Percentiles rank a stretch among this genome's conserved stretches.
These are phyloP conservation scores for Toxonevra muliebris DNA, from an alignment of 2,888 invertebrate species.

Conservation along the genomic window DNA sequence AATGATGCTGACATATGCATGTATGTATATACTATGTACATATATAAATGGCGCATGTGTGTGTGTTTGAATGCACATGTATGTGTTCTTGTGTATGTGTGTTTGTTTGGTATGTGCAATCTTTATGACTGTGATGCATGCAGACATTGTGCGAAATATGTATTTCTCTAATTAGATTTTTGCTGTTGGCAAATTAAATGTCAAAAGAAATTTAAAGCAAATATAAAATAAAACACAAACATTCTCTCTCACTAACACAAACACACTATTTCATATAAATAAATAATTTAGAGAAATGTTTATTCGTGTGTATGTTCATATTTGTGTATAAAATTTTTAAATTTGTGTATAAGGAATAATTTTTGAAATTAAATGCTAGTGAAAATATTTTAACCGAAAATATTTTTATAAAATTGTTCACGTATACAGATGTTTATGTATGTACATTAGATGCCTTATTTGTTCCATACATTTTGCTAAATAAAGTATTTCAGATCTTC, in stretches of 20 bases:
- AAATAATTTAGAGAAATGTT: too few relatives aligned
- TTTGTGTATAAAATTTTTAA: too few relatives aligned
- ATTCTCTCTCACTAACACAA: constrained; percentile 1
- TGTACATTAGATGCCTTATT: too few relatives aligned
- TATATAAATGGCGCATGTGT: constrained; percentile 8
- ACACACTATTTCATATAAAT: background rate
- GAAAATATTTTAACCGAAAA: too few relatives aligned
- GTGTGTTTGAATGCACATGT: background rate
- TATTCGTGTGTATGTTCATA: too few relatives aligned
- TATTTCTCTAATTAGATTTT: constrained; percentile 33
- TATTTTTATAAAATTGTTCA: too few relatives aligned
- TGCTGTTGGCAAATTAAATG: constrained; percentile 35
- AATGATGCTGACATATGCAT: constrained; percentile 29
- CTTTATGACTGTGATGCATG: constrained; percentile 20
- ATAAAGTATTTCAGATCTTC: too few relatives aligned
- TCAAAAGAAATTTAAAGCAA: constrained; percentile 32
- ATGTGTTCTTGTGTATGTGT: constrained; percentile 8
- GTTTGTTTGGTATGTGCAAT: constrained; percentile 13
- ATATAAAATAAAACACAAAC: constrained; percentile 18
- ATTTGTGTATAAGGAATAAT: too few relatives aligned
- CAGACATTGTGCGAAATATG: constrained; percentile 28
- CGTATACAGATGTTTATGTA: too few relatives aligned
- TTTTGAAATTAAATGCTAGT: too few relatives aligned
- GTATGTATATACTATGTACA: constrained; percentile 23
- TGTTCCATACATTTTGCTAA: too few relatives aligned